Base-by-base conservation (phyloP, 1,140 invertebrate species). In the Spodoptera litura region DNA sequence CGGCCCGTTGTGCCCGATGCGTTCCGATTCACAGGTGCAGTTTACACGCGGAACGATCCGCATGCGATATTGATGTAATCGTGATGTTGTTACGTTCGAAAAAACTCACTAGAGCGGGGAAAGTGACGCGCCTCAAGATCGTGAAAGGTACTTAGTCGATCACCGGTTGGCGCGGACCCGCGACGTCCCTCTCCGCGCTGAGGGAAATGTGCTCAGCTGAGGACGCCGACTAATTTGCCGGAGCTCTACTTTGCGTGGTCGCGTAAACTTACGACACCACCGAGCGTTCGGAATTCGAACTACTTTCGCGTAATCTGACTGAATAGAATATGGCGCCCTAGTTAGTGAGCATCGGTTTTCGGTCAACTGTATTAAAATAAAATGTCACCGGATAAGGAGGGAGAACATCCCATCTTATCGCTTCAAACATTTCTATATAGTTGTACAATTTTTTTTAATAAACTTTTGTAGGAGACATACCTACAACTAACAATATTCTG, bases 41-140 rank as follows among this genome's bases (percentile, higher is more conserved):
- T 62, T 73, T 84, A 83, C 83, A 88, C 82, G 84, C 89, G 89
- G 89, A 90, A 90, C 85, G 84, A 85, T 87, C 82, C 83, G 84
- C 90, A 90, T 90, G 88, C 88, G 84, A 89, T 88, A 88, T 92
- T 91, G 89, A 92, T 91, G 91, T 92, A 92, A 92, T 88, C 87
- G 83, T 84, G 66, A 84, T 85, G 88, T 91, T 85, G 88, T 91
- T 91, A 91, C 89, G 89, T 91, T 92, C 86, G 86, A 90, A 91
- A 92, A 92, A 92, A 91, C 90, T 88, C 89, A 88, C 83, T 85
- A 86, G 89, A 91, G 85, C 88, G 90, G 91, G 88, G 91, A 93
- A 93, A 93, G 91, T 91, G 91, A 92, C 89, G 90, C 85, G 82
- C 83, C 83, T 87, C 85, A 85, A 88, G 87, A 91, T 91, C 91